Evolutionary conservation across 2,888 invertebrate species (phyloP), one percentile per base, ranked within the genome.

Genomic region (Conchocele bisecta): DNA sequence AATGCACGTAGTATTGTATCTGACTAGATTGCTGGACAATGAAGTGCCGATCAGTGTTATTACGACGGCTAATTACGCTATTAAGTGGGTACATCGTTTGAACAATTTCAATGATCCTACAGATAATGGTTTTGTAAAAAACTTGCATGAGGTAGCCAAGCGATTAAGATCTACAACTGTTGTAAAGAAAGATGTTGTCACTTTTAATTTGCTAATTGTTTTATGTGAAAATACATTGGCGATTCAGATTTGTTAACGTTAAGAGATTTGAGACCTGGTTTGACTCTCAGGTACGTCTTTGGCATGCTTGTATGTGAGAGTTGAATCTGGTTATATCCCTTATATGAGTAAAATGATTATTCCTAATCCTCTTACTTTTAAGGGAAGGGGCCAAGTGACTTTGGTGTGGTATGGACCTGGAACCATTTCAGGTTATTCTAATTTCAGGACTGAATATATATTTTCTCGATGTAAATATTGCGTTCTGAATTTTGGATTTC

Each of bases 71-170:
- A 13, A 48, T 5, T 67, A 51, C 28, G 53, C 44, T 44, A 64
- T 72, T 15, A 72, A 76, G 44, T 68, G 72, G 75, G 61, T 51
- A 2, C 68, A 76, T 63, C 48, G 51, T 13, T 33, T 76, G 2
- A 33, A 39, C 22, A 37, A 50, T 20, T 11, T 57, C 2, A 6
- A 42, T 15, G 65, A 76, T 61, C 76, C 75, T 11, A 72, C 72
- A 0, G 42, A 61, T 20, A 70, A 74, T 48, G 13, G 53, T 17
- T 77, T 67, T 53, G 65, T 75, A 15, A 65, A 42, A 35, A 74
- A 70, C 33, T 26, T 75, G 15, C 41, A 67, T 13, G 68, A 78
- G 22, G 37, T 59, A 1, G 58, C 74, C 4, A 71, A 78, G 37
- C n/a, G 68, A 7, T 29, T 44, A 13, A 41, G 6, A n/a, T 44